phyloP scores from a whole-genome alignment of 2,888 invertebrate genomes.

The Mesorhabditis spiculigera region DNA sequence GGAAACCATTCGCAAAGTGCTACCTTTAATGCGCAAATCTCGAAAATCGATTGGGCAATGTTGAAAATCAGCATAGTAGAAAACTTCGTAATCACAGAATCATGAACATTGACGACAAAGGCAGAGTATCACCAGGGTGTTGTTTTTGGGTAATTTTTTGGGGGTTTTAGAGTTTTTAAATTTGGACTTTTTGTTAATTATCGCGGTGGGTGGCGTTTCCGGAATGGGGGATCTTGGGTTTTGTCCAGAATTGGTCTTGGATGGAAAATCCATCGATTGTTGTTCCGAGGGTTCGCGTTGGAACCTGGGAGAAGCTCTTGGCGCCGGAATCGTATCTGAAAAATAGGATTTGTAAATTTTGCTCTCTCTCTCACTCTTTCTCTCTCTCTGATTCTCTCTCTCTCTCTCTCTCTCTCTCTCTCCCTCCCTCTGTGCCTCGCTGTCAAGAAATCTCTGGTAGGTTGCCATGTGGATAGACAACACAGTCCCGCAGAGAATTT shows the following conservation, averaged over 20 bases:
- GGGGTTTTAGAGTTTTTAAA: background rate
- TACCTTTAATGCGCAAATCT: no score
- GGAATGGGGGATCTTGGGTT: constrained; percentile 71
- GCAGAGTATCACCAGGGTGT: background rate
- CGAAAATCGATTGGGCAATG: no score
- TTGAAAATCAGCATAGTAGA: no score
- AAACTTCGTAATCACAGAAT: no score
- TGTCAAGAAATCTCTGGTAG: background rate
- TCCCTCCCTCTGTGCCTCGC: background rate
- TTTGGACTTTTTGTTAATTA: constrained; percentile 20
- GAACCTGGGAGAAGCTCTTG: constrained; percentile 93
- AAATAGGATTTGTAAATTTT: background rate
- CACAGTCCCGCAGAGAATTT: no score
- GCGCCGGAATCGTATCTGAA: constrained; percentile 95
- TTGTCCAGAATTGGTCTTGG: constrained; percentile 95
- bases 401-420: background rate
- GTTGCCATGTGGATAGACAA: no score
- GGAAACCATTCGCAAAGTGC: no score
- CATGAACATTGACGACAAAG: no score
- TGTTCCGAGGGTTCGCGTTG: constrained; percentile 96
- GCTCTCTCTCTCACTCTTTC: background rate
- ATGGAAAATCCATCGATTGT: constrained; percentile 89
- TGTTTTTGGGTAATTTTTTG: background rate
- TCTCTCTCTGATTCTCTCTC: constrained; percentile 6
- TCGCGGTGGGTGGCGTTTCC: constrained; percentile 33